A percentile compares a stretch with the other conserved stretches of the same genome.
phyloP scores from a whole-genome alignment of 2,888 invertebrate species.

The Epinotia bilunana region DNA sequence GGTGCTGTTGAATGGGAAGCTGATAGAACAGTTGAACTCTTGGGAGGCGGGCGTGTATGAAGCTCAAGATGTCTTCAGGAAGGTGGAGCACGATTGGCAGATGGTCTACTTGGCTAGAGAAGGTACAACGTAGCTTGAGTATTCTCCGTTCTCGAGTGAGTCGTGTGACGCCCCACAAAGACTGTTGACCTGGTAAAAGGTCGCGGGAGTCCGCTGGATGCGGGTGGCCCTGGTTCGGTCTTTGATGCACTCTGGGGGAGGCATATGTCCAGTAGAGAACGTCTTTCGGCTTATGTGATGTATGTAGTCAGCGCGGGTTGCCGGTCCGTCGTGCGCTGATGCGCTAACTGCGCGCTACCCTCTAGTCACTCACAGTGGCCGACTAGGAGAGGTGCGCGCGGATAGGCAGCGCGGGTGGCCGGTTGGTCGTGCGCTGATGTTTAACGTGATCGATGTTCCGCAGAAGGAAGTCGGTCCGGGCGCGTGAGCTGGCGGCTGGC shows the following conservation, averaged over 20 bases:
- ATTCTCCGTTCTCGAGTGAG: too few species aligned
- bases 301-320: too few species aligned
- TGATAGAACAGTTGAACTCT: constrained; percentile 62
- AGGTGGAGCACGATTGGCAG: constrained; percentile 96
- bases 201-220: too few species aligned
- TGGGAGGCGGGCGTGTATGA: constrained; percentile 89
- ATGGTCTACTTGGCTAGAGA: constrained; percentile 93
- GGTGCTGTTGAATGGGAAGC: constrained; percentile 58
- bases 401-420: constrained; percentile 40
- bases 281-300: too few species aligned
- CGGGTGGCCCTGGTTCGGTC: too few species aligned
- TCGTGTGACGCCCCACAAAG: too few species aligned
- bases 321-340: too few species aligned
- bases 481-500: constrained; percentile 20
- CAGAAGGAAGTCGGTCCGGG: neutral
- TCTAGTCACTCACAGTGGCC: too few species aligned
- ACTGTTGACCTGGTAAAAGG: too few species aligned
- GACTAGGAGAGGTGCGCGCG: constrained; percentile 17
- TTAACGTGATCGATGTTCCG: neutral
- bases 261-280: too few species aligned
- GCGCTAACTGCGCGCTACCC: constrained; percentile 60
- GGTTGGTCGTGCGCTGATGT: constrained; percentile 45
- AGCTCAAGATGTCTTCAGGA: constrained; percentile 88
- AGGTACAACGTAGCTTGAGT: constrained; percentile 72
- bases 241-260: too few species aligned